Evolutionary conservation across 2,888 invertebrate genomes (phyloP).

Genomic region (Mesorhabditis belari): DNA sequence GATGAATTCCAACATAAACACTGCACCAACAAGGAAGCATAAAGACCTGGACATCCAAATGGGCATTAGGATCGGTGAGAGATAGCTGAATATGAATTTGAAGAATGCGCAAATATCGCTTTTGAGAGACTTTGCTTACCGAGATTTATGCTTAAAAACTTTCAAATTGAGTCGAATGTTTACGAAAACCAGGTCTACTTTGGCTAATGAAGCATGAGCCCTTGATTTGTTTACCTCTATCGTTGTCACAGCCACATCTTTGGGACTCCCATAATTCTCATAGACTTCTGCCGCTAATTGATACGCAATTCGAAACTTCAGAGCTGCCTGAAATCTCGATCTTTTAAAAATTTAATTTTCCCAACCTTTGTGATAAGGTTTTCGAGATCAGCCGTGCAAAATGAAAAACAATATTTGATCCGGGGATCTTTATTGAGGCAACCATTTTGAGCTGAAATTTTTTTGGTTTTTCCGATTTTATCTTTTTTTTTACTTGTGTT

Average conservation of each 20-base stretch:
- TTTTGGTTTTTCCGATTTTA: not conserved
- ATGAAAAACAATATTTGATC: not conserved
- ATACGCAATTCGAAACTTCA: not conserved
- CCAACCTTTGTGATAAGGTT: not conserved
- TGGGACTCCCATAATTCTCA: not conserved
- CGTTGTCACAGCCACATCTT: not conserved
- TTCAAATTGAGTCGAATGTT: not conserved
- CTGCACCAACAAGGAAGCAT: not conserved
- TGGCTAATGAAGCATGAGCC: no score
- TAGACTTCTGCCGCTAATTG: not conserved
- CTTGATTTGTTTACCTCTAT: not conserved
- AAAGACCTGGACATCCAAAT: not conserved
- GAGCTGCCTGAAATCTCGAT: not conserved
- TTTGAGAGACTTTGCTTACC: no score
- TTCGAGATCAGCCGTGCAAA: not conserved
- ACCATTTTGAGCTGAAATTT: not conserved
- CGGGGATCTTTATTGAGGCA: not conserved
- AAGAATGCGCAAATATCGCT: no score
- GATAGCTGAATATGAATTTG: not conserved
- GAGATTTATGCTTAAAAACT: not conserved
- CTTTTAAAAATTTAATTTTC: not conserved
- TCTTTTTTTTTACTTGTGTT: not conserved
- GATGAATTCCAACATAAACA: not conserved
- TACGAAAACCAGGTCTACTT: no score
- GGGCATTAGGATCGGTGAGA: not conserved